Evolutionary conservation across 2,113 vertebrate species (phyloP), one percentile per base, ranked within the genome.

Genomic region (Istiophorus platypterus): DNA sequence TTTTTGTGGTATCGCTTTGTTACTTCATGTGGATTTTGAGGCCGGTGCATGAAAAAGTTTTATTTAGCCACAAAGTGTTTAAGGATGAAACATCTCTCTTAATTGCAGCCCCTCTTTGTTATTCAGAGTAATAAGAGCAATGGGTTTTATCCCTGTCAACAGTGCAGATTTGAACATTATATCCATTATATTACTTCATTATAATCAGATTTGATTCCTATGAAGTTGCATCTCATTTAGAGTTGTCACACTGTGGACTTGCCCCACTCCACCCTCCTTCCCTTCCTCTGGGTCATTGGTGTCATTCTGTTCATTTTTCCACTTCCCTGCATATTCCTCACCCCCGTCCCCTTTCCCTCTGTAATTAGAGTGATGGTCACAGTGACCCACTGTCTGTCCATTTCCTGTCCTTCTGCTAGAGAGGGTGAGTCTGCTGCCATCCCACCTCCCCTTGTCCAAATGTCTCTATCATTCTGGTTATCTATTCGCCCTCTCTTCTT

Each of bases 331-430:
- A 20, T 71, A 3, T 49, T 72, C 11, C 41, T 57, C 9, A 14
- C 4, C 54, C 54, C 41, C 63, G 29, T 51, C 72, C 41, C 18
- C 34, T 72, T 52, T 70, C 67, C 31, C 39, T 39, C 41, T 54
- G 47, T 58, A 59, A 72, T 56, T 29, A 41, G 6, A 41, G 29
- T 52, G 20, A 56, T 42, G 45, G 27, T 70, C 64, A 24, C 41
- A 63, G 54, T 71, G 61, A 71, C 34, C 62, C 20, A 68, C 45
- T 69, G 39, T 69, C 61, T 65, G 31, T 59, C 66, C 26, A 26
- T 52, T 78, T 26, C 24, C 42, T 66, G 29, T 27, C 57, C 39
- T 31, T 37, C 13, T 63, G 14, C 20, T 37, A 2, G 14, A 56
- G 39, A 31, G 8, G 29, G 7, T 56, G 54, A 75, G 27, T 58